Evolutionary conservation across 2,888 invertebrate genomes (phyloP).

Genomic region (Agrotis ipsilon): DNA sequence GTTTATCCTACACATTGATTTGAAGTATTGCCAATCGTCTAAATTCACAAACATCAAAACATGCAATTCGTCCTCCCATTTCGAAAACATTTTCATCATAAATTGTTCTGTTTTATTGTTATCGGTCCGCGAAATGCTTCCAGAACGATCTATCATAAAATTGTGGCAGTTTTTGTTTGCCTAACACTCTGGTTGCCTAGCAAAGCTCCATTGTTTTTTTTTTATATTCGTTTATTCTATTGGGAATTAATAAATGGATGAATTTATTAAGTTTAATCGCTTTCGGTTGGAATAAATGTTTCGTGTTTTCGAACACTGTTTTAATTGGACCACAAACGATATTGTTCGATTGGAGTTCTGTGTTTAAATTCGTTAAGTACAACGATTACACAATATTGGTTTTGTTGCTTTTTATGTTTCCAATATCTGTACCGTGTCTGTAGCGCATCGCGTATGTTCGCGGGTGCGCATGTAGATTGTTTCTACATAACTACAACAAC

Average conservation of each 20-base stretch:
- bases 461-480: too few species aligned
- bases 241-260: constrained; percentile 22
- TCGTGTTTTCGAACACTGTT: constrained; percentile 21
- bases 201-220: constrained; percentile 37
- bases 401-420: neutral
- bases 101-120: constrained; percentile 73
- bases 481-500: too few species aligned
- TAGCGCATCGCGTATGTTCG: too few species aligned
- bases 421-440: too few species aligned
- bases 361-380: constrained; percentile 6
- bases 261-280: constrained; percentile 29
- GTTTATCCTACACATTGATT: constrained; percentile 44
- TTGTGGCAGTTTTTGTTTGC: constrained; percentile 64
- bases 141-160: constrained; percentile 68
- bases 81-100: constrained; percentile 65
- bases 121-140: constrained; percentile 66
- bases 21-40: constrained; percentile 65
- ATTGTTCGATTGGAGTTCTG: neutral
- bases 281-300: constrained; percentile 12
- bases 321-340: constrained; percentile 30
- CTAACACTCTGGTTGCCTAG: constrained; percentile 41
- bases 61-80: constrained; percentile 64
- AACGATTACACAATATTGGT: neutral
- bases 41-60: constrained; percentile 66
- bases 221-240: constrained; percentile 41